These are phyloP conservation scores for Drosophila leontia DNA, from an alignment of 1,140 invertebrate species.

Conservation along the genomic window DNA sequence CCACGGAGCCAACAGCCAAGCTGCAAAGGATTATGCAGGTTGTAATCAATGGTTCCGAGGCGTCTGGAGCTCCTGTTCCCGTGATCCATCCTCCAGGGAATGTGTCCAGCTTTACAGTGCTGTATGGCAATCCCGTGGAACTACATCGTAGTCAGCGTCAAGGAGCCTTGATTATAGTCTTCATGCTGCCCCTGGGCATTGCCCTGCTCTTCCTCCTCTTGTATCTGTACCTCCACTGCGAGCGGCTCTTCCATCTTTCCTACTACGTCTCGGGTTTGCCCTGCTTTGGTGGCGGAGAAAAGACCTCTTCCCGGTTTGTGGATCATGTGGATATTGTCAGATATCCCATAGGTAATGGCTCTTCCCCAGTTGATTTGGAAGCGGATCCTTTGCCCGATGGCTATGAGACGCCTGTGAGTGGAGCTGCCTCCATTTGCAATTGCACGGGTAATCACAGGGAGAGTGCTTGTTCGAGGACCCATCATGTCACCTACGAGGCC, in stretches of 20 bases:
- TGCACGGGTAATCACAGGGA: slow-evolving; percentile 51
- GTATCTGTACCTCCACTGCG: slow-evolving; percentile 79
- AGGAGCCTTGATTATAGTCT: slow-evolving; percentile 74
- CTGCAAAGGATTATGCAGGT: slow-evolving; percentile 32
- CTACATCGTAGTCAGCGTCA: slow-evolving; percentile 69
- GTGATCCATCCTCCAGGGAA: slow-evolving; percentile 43
- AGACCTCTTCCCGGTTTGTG: slow-evolving; percentile 51
- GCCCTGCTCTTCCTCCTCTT: slow-evolving; percentile 73
- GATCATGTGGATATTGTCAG: slow-evolving; percentile 80
- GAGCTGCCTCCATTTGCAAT: slow-evolving; percentile 70
- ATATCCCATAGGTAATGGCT: slow-evolving; percentile 63
- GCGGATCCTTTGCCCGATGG: slow-evolving; percentile 51
- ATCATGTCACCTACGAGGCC: slow-evolving; percentile 77
- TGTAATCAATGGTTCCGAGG: slow-evolving; percentile 2
- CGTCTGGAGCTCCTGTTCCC: neutral
- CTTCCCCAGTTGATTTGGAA: slow-evolving; percentile 19
- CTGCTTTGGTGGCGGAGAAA: slow-evolving; percentile 56
- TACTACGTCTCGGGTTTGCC: slow-evolving; percentile 60
- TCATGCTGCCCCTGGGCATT: slow-evolving; percentile 78
- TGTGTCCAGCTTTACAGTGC: slow-evolving; percentile 68
- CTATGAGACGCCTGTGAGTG: slow-evolving; percentile 77
- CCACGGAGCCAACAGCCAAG: slow-evolving; percentile 4
- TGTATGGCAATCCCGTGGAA: slow-evolving; percentile 72
- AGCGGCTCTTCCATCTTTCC: slow-evolving; percentile 77
- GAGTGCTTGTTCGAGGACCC: slow-evolving; percentile 51